A percentile compares a stretch with the other conserved stretches of the same genome.
Conservation (phyloP, 2,113 vertebrate genomes). For the Plecturocebus donacophilus region DNA sequence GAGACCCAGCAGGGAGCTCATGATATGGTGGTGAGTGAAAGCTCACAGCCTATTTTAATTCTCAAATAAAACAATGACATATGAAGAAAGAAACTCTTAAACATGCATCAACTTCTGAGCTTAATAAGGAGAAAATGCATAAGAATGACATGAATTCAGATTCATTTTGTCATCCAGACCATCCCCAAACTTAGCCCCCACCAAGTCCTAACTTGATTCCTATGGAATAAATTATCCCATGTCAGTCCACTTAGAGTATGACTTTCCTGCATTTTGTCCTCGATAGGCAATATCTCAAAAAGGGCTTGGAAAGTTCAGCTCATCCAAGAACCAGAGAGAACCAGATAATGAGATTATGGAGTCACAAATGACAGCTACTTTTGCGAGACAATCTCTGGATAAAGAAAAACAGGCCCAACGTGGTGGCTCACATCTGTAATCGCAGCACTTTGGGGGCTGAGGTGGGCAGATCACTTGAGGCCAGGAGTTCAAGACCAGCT, state of each 20-base stretch:
- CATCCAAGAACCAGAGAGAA: not conserved
- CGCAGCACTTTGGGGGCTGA: not conserved
- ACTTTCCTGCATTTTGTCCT: not conserved
- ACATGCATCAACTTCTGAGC: not conserved
- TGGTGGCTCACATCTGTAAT: not conserved
- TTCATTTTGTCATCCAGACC: not conserved
- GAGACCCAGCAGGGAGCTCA: not conserved
- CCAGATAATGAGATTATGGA: not conserved
- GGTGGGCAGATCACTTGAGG: not conserved
- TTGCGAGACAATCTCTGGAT: not conserved
- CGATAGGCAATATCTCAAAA: not conserved
- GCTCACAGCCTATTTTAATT: not conserved
- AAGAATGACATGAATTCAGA: not conserved
- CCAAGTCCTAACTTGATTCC: not conserved
- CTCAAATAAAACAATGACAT: not conserved
- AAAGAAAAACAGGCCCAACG: not conserved
- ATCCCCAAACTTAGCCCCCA: not conserved
- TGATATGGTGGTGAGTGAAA: not conserved
- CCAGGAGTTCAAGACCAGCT: not conserved
- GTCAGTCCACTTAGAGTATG: not conserved
- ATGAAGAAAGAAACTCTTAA: not conserved
- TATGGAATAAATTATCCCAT: not conserved
- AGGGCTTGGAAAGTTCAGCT: not conserved
- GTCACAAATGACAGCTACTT: not conserved
- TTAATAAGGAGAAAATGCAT: not conserved